These are phyloP conservation scores for Pontoporia blainvillei DNA, from an alignment of 2,113 vertebrate species.

Conservation along the genomic window DNA sequence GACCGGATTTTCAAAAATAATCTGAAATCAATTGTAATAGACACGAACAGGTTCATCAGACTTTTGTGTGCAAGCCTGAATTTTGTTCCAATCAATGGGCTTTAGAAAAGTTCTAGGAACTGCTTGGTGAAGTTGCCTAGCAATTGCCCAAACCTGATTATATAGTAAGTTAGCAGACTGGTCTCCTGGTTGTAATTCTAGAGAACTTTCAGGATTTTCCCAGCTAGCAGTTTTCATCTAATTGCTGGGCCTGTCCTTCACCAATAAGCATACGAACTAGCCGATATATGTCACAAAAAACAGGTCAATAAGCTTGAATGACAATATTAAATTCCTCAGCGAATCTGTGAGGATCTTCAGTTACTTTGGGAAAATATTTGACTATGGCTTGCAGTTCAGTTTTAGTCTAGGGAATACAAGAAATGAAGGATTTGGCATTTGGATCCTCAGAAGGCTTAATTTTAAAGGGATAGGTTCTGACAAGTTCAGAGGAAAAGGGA, in stretches of 20 bases:
- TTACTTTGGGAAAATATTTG: background rate
- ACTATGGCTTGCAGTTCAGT: background rate
- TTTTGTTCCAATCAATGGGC: background rate
- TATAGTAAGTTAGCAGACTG: background rate
- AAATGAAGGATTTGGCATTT: background rate
- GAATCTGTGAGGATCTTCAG: background rate
- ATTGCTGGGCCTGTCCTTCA: background rate
- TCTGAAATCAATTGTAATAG: background rate
- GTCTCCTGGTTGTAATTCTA: background rate
- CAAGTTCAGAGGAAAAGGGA: background rate
- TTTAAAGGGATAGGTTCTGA: background rate
- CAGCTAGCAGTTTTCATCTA: background rate
- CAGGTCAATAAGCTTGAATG: background rate
- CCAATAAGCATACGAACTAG: background rate
- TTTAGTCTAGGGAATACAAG: background rate
- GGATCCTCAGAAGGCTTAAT: background rate
- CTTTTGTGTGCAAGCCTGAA: background rate
- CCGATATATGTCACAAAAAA: background rate
- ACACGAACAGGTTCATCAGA: background rate
- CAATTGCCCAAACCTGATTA: background rate
- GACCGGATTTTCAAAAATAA: background rate
- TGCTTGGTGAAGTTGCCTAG: background rate
- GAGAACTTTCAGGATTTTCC: background rate
- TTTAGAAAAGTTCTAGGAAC: background rate
- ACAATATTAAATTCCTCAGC: background rate